A percentile compares a stretch with the other conserved stretches of the same genome.
Evolutionary conservation across 1,140 invertebrate species (phyloP).

Genomic region (Limonius californicus): DNA sequence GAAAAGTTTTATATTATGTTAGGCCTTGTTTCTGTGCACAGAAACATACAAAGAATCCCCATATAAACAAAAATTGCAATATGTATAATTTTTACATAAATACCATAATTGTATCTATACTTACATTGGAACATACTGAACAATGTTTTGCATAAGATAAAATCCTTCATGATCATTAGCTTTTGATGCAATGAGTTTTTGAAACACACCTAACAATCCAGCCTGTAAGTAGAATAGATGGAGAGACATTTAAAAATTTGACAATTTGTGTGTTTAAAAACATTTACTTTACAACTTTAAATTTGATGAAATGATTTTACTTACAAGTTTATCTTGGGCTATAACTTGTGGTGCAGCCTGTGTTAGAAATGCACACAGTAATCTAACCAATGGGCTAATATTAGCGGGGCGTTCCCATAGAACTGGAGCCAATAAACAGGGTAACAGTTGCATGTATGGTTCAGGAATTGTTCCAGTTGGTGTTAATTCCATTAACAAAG

Average conservation of each 20-base stretch:
- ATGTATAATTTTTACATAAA: background rate
- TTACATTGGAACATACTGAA: constrained; percentile 70
- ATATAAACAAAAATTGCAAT: background rate
- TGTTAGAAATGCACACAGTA: constrained; percentile 82
- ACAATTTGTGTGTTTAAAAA: too few species aligned
- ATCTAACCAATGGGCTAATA: constrained; percentile 83
- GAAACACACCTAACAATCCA: constrained; percentile 90
- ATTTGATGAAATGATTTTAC: constrained; percentile 13
- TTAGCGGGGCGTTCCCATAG: constrained; percentile 92
- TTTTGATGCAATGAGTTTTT: constrained; percentile 94
- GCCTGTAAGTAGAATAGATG: too few species aligned
- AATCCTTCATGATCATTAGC: constrained; percentile 96
- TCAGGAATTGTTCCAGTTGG: constrained; percentile 59
- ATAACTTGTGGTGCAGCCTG: constrained; percentile 71
- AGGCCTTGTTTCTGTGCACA: background rate
- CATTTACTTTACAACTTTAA: too few species aligned
- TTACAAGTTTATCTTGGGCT: constrained; percentile 48
- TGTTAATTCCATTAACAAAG: constrained; percentile 79
- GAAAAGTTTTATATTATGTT: too few species aligned
- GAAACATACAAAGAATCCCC: too few species aligned
- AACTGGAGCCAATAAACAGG: constrained; percentile 79
- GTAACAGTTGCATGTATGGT: constrained; percentile 85
- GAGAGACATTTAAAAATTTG: too few species aligned
- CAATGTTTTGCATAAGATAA: constrained; percentile 78
- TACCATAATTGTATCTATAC: constrained; percentile 19